Evolutionary conservation across 1,140 invertebrate species (phyloP), one percentile per base, ranked within the genome.

Genomic region (Eupeodes corollae): DNA sequence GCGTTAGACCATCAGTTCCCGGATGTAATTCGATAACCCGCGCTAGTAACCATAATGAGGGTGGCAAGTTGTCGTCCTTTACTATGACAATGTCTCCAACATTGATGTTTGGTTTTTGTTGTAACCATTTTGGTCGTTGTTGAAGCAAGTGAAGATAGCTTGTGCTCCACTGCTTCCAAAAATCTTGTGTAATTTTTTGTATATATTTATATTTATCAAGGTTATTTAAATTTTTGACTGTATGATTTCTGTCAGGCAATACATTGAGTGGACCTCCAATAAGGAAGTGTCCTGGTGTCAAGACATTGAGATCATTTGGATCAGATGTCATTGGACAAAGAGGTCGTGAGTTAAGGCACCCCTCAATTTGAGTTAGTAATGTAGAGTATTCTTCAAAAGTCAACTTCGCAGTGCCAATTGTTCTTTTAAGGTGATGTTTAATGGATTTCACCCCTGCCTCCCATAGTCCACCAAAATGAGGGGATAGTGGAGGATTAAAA

Each of bases 211-310:
- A n/a, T n/a, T n/a, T n/a, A n/a, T n/a, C n/a, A n/a, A n/a, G n/a
- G n/a, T n/a, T n/a, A n/a, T n/a, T n/a, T n/a, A n/a, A n/a, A n/a
- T n/a, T n/a, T n/a, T n/a, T n/a, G n/a, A n/a, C n/a, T n/a, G n/a
- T n/a, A n/a, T 26, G 21, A 37, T 53, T 16, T 11, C 48, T 41
- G 44, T 63, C 56, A 16, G 52, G 44, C 2, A 55, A 6, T 1
- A 56, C 40, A 11, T 42, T 56, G 12, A 66, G 15, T 1, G 60
- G 53, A 13, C 55, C 39, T 9, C 58, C 66, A 44, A 59, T 61
- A 2, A 68, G 37, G 44, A 63, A 67, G 57, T 68, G 64, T 8
- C 57, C 59, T 8, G 64, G 59, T 6, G 63, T 58, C 2, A 66
- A 39, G 9, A 51, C 47, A 2, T 14, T 33, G 0, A 54, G 41